phyloP scores from a whole-genome alignment of 2,113 vertebrate genomes.

The Rafetus swinhoei region DNA sequence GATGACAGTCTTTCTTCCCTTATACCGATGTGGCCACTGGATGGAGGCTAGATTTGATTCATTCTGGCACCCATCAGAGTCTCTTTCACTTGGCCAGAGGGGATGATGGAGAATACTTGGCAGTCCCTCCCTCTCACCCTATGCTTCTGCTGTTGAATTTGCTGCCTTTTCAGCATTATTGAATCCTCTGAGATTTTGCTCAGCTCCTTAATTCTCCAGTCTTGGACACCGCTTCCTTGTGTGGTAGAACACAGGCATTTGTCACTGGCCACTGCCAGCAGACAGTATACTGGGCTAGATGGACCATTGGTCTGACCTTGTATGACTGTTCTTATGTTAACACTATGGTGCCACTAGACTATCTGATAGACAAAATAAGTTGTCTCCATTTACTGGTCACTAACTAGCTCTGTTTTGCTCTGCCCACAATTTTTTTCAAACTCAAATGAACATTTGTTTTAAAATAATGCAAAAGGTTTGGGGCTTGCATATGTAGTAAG shows the following conservation, averaged over 20 bases:
- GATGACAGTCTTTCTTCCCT: background rate
- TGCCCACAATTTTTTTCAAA: accelerated
- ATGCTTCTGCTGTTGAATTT: background rate
- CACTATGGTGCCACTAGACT: background rate
- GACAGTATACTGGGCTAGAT: too few species aligned
- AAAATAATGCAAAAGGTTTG: background rate
- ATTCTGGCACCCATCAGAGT: background rate
- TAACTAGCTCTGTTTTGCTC: background rate
- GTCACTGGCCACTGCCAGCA: too few species aligned
- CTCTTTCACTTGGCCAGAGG: background rate
- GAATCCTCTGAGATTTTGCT: background rate
- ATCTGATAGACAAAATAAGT: background rate
- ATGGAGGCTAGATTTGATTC: background rate
- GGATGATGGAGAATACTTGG: background rate
- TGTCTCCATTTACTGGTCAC: background rate
- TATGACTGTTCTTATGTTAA: too few species aligned
- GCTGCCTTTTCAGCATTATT: background rate
- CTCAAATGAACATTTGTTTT: background rate
- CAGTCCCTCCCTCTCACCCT: background rate
- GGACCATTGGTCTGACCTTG: too few species aligned
- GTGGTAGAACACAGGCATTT: background rate
- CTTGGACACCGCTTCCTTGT: background rate
- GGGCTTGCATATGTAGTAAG: background rate
- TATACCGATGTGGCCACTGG: background rate
- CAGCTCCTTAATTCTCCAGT: background rate